Percentiles rank a stretch among this genome's conserved stretches.
Evolutionary conservation across 35 echinoderm and acorn worm species (phyloP).

Genomic region (Anneissia japonica): DNA sequence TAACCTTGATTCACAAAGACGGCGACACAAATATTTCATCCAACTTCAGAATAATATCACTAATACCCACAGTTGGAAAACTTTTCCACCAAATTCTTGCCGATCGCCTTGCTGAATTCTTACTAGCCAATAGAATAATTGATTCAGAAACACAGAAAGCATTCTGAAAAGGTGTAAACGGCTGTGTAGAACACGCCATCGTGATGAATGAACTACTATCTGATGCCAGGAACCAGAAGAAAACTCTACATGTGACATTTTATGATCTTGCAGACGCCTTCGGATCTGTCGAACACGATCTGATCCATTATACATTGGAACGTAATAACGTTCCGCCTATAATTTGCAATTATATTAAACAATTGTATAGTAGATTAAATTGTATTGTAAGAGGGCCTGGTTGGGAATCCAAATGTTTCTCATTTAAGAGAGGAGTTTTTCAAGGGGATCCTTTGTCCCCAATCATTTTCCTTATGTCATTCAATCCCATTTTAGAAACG

Average conservation of each 20-base stretch:
- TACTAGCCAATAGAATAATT: conserved; percentile 4
- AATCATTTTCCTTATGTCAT: too few relatives aligned
- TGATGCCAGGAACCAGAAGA: conserved; percentile 17
- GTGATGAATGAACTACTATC: conserved; percentile 46
- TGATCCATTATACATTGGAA: conserved; percentile 17
- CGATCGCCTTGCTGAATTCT: not conserved
- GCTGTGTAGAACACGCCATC: conserved; percentile 21
- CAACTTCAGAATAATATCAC: conserved; percentile 36
- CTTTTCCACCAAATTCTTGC: conserved; percentile 40
- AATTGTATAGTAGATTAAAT: too few relatives aligned
- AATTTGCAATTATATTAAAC: conserved; percentile 20
- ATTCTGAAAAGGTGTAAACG: conserved; percentile 37
- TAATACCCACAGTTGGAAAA: conserved; percentile 25
- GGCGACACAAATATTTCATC: not conserved
- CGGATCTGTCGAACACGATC: conserved; percentile 36
- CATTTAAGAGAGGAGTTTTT: too few relatives aligned
- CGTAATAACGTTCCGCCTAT: not conserved
- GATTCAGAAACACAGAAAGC: conserved; percentile 19
- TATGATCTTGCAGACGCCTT: conserved; percentile 31
- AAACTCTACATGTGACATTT: conserved; percentile 30
- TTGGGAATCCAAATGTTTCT: too few relatives aligned
- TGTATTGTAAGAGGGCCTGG: too few relatives aligned
- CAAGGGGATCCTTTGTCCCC: too few relatives aligned
- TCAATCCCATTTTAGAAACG: too few relatives aligned
- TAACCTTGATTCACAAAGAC: conserved; percentile 18